Base-by-base conservation (phyloP, 1,140 invertebrate species). In the Steinernema feltiae region DNA sequence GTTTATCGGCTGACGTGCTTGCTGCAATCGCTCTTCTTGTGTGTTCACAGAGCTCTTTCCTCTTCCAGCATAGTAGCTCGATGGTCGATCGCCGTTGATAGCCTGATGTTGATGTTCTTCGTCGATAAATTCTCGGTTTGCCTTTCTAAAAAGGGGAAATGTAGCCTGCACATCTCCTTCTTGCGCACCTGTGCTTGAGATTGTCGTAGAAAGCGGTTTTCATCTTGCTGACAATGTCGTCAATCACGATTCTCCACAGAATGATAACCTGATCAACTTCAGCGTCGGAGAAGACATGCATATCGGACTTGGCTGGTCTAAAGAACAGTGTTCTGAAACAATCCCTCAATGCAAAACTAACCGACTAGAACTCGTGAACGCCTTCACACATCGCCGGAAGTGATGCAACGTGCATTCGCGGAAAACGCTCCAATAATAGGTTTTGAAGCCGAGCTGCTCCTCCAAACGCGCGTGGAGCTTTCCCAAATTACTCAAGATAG, bases 41-140 rank as follows among this genome's bases (percentile, higher is more conserved):
- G n/a, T n/a, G n/a, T n/a, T n/a, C 12, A 63, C 53, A 21, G 53
- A 63, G 24, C 3, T 63, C 24, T 63, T 63, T 17, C 53, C 53
- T 3, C 53, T 12, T 12, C 53, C 53, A 27, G 53, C 15, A n/a
- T n/a, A n/a, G 24, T 63, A 63, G 24, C 12, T 27, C 12, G 24
- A 17, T 7, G 53, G 2, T 15, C 53, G 12, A 7, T 63, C 53
- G 15, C 53, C 53, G 24, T 63, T 63, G 7, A 3, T 18, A 41
- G 18, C 53, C 15, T 63, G 53, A 27, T 63, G 53, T 21, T 63
- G 53, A 27, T 63, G 53, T 27, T 63, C 53, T 27, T 63, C 53
- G 53, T 71, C 70, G 70, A 71, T 32, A n/a, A 53, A 71, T 30
- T 71, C 70, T 30, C 70, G 70, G 24, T 71, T 71, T 24, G 70